These are phyloP conservation scores for Nycticebus coucang DNA, from an alignment of 2,113 vertebrate species.

Conservation along the genomic window DNA sequence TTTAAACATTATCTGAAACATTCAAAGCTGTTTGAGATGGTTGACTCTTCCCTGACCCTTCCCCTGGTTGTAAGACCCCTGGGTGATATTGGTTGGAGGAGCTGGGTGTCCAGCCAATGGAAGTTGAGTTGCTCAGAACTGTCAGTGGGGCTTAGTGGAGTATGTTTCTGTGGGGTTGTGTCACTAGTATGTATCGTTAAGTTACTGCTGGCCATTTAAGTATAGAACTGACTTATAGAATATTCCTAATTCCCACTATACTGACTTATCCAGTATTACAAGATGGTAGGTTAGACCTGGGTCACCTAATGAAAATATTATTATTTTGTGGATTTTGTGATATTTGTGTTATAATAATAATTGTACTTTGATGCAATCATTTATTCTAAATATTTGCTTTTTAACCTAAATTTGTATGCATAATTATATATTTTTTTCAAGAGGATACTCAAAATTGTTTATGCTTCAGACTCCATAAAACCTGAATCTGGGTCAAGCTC, in stretches of 20 bases:
- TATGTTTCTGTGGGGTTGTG: not conserved
- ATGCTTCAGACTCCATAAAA: slow-evolving; percentile 15
- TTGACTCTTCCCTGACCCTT: not conserved
- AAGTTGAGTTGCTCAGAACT: not conserved
- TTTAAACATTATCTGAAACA: slow-evolving; percentile 12
- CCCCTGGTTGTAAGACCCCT: not conserved
- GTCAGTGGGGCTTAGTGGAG: not conserved
- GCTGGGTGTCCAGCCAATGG: not conserved
- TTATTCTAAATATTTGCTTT: slow-evolving; percentile 45
- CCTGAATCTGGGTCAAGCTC: not conserved
- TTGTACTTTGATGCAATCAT: slow-evolving; percentile 17
- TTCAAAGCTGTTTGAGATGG: not conserved
- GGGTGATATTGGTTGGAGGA: not conserved
- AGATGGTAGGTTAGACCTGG: not conserved
- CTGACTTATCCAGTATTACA: not conserved
- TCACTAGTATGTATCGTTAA: not conserved
- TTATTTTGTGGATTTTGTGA: not conserved
- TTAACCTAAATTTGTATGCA: slow-evolving; percentile 21
- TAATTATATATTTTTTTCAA: slow-evolving; percentile 43
- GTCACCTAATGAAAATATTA: not conserved
- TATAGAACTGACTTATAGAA: not conserved
- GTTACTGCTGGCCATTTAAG: not conserved
- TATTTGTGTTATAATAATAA: not conserved
- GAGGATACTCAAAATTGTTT: not conserved
- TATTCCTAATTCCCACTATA: not conserved